These are phyloP conservation scores for Lochmaea crataegi DNA, from an alignment of 2,888 invertebrate species.

Conservation along the genomic window DNA sequence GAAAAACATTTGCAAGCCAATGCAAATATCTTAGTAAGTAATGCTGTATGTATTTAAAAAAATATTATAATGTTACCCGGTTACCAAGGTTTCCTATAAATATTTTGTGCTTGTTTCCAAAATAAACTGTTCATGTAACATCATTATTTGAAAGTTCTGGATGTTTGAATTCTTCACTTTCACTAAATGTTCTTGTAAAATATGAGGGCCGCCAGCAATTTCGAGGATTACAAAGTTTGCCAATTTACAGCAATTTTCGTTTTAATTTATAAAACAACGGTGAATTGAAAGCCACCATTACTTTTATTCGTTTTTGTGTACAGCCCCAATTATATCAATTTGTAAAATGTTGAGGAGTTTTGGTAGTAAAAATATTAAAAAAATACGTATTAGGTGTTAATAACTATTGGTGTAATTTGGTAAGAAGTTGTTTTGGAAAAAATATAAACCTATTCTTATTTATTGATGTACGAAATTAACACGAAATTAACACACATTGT, in stretches of 20 bases:
- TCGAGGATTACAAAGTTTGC: not conserved
- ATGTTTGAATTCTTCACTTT: not conserved
- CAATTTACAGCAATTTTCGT: not conserved
- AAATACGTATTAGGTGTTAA: no score
- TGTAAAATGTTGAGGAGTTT: no score
- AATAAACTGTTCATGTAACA: conserved; percentile 4
- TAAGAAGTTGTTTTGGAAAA: no score
- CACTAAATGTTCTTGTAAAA: not conserved
- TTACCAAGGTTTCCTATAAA: conserved; percentile 55
- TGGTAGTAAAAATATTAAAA: no score
- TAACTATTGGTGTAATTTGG: no score
- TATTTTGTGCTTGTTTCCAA: conserved; percentile 44
- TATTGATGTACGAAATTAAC: no score
- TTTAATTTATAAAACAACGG: not conserved
- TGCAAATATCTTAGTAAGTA: conserved; percentile 53
- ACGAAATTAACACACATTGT: no score
- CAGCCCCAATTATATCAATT: no score
- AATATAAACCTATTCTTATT: no score
- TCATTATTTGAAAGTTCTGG: conserved; percentile 10
- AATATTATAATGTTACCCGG: conserved; percentile 54
- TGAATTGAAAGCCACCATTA: no score
- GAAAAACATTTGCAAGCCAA: conserved; percentile 56
- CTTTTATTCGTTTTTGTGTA: no score
- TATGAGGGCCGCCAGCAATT: not conserved
- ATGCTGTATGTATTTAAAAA: conserved; percentile 43